These are phyloP conservation scores for Ruditapes philippinarum DNA, from an alignment of 1,140 invertebrate species.

Conservation along the genomic window DNA sequence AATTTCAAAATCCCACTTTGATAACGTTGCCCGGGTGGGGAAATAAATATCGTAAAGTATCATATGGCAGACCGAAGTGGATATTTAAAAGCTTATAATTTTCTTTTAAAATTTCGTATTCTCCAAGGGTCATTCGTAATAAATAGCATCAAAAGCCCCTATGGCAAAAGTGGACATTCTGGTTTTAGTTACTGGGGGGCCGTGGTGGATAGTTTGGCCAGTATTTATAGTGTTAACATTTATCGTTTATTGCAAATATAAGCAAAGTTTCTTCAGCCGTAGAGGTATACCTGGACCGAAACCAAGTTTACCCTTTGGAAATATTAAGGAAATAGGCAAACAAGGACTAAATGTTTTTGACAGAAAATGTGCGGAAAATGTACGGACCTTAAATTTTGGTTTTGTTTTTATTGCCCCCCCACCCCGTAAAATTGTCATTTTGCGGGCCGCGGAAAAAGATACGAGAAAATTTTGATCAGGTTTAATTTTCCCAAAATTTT, in stretches of 20 bases:
- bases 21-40: too few species aligned
- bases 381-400: conserved; percentile 5
- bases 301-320: conserved; percentile 6
- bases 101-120: too few species aligned
- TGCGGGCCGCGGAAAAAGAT: too few species aligned
- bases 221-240: background rate
- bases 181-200: background rate
- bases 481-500: conserved; percentile 50
- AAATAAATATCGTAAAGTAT: too few species aligned
- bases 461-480: too few species aligned
- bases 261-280: conserved; percentile 13
- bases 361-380: background rate
- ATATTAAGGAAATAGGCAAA: conserved; percentile 18
- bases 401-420: conserved; percentile 30
- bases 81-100: too few species aligned
- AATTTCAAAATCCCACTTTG: too few species aligned
- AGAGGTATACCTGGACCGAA: conserved; percentile 35
- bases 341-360: conserved; percentile 2
- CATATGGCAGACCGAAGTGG: too few species aligned
- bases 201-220: conserved; percentile 32
- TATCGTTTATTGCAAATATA: conserved; percentile 4
- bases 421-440: too few species aligned
- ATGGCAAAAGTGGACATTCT: background rate
- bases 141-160: too few species aligned
- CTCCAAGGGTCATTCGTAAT: too few species aligned